Evolutionary conservation across 2,113 vertebrate species (phyloP), one percentile per base, ranked within the genome.

Genomic region (Dryoscopus gambensis): DNA sequence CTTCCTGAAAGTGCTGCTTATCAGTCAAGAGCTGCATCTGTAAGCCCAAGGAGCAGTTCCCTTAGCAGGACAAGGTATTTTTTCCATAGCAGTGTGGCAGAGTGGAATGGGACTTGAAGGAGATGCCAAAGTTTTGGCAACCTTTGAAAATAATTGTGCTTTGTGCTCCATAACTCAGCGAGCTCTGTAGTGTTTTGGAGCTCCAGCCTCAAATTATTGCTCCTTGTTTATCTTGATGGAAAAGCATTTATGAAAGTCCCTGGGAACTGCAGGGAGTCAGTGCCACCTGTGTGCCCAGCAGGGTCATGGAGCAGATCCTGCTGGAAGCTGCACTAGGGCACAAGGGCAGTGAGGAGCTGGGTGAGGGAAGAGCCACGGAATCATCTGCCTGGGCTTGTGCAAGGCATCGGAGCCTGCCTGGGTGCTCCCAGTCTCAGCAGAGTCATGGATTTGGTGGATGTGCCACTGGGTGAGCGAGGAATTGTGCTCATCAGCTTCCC

Each of bases 111-210:
- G 8, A 6, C 22, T 20, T 28, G 28, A 46, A 70, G 49, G 76
- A 59, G 14, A 33, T 16, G 20, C 0, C 6, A 2, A 55, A 53
- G 33, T 56, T 76, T 39, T 40, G 40, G 9, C 50, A 82, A 52
- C 50, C 40, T 74, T 87, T 4, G 6, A 53, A 60, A 65, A 52
- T 11, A 35, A 5, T 60, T 20, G 2, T 27, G 2, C 30, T 87
- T 56, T 0, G 0, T 40, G 40, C 53, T 35, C 17, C 7, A 0
- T 33, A 83, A 52, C 22, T 79, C 31, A 2, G 1, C 13, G 10
- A 68, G 40, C 62, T 79, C 33, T 21, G 4, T 6, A 18, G n/a
- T 22, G 16, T 47, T 63, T 56, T 60, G 59, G 59, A 85, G 59
- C 39, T 81, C 14, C 37, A 28, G 4, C 17, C 55, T 79, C 37